Evolutionary conservation across 2,797 vertebrate genomes (phyloP), one percentile per base, ranked within the genome.

Genomic region (Dallia pectoralis): DNA sequence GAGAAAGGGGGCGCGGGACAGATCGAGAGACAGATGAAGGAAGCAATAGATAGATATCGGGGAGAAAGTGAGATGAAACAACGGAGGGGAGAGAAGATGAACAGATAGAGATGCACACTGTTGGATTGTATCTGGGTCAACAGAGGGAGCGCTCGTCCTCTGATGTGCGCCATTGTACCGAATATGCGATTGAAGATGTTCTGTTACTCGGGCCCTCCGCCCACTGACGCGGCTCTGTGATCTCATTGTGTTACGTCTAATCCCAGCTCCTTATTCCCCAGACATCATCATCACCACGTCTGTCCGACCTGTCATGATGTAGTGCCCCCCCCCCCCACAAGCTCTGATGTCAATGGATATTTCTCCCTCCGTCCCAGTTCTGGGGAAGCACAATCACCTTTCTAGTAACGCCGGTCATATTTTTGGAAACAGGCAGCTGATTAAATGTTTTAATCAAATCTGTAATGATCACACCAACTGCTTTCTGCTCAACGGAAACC

Each of bases 91-190:
- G 51, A n/a, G n/a, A 12, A 67, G 71, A 8, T n/a, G 33, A 59
- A 61, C 36, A 69, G 51, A 59, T 40, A 70, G 69, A 61, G 15
- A 15, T 49, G n/a, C 72, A 72, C 67, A 48, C 44, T 77, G 72
- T 65, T 69, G 33, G 75, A 80, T 73, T 72, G 56, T 74, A 79
- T 79, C 73, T 85, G 75, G 81, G 79, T 83, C 83, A 81, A 72
- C 72, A 78, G 71, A 6, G 73, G 71, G 64, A 66, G 66, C 67
- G 49, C 22, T 75, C 49, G 14, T 71, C 44, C 67, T 65, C 70
- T 70, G 63, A 40, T 59, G 53, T 70, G 62, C 27, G 22, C 73
- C 71, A 67, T 29, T 36, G 72, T 76, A 56, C 69, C 77, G 74
- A 73, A 75, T 70, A 74, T 76, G 77, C 61, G 51, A 68, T 80